A percentile compares a stretch with the other conserved stretches of the same genome.
Conservation (phyloP, 2,113 vertebrate genomes). For the Mionectes macconnelli region DNA sequence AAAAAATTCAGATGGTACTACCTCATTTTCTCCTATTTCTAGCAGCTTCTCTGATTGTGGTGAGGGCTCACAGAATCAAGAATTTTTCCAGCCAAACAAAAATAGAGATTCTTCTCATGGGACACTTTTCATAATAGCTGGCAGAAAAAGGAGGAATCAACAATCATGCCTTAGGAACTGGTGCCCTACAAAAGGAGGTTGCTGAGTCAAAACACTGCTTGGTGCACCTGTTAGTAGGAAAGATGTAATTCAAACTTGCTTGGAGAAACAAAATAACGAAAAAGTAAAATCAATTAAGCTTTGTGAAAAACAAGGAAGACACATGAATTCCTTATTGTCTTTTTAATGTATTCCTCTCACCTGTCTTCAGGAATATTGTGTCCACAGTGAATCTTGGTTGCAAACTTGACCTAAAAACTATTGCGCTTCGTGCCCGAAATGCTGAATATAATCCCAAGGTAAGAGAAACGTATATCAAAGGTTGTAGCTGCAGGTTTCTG, state of each 20-base stretch:
- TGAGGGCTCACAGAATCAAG: not conserved
- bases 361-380: slow-evolving; percentile 90
- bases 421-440: slow-evolving; percentile 97
- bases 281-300: not conserved
- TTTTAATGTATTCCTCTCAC: slow-evolving; percentile 28
- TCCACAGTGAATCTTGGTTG: slow-evolving; percentile 98
- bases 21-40: not conserved
- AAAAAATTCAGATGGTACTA: not conserved
- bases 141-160: not conserved
- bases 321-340: not conserved
- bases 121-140: not conserved
- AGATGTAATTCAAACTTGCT: not conserved
- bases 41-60: not conserved
- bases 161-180: not conserved
- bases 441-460: slow-evolving; percentile 99
- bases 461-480: slow-evolving; percentile 31
- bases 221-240: not conserved
- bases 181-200: not conserved
- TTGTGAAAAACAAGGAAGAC: not conserved
- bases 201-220: not conserved
- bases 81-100: not conserved
- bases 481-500: not conserved
- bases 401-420: slow-evolving; percentile 98
- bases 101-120: not conserved
- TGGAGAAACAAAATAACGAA: not conserved